phyloP scores from a whole-genome alignment of 2,113 vertebrate genomes.

The Misgurnus mizolepis region DNA sequence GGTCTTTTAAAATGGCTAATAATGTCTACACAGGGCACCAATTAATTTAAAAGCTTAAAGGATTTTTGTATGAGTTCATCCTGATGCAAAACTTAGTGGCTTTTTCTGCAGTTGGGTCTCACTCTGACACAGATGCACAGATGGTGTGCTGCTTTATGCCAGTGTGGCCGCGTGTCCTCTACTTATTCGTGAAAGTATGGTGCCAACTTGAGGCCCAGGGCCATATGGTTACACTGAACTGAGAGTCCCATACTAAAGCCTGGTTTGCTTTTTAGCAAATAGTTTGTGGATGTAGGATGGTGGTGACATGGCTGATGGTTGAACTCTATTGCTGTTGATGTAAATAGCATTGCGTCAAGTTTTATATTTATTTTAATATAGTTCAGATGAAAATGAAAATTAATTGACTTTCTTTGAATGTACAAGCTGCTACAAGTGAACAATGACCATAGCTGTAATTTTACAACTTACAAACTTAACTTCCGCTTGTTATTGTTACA shows the following conservation, averaged over 20 bases:
- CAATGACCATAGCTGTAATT: too few species aligned
- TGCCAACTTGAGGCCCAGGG: conserved; percentile 9
- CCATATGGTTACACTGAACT: conserved; percentile 27
- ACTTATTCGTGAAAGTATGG: conserved; percentile 12
- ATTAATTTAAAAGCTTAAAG: neutral
- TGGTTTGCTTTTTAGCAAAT: neutral
- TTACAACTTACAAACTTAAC: too few species aligned
- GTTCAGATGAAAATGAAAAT: too few species aligned
- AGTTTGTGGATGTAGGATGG: neutral
- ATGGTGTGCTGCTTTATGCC: conserved; percentile 27
- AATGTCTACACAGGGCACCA: neutral
- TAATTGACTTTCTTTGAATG: too few species aligned
- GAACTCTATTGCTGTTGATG: neutral
- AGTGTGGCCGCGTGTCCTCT: neutral
- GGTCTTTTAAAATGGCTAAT: neutral
- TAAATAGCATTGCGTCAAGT: too few species aligned
- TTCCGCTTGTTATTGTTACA: too few species aligned
- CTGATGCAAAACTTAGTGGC: neutral
- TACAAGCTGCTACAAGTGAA: too few species aligned
- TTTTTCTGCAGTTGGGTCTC: neutral
- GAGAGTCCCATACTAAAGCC: conserved; percentile 5
- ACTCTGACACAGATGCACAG: conserved; percentile 16
- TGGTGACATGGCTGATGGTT: neutral
- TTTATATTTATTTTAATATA: too few species aligned
- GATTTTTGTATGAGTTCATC: neutral